Conservation (phyloP, 2,888 invertebrate species). For the Acleris holmiana region DNA sequence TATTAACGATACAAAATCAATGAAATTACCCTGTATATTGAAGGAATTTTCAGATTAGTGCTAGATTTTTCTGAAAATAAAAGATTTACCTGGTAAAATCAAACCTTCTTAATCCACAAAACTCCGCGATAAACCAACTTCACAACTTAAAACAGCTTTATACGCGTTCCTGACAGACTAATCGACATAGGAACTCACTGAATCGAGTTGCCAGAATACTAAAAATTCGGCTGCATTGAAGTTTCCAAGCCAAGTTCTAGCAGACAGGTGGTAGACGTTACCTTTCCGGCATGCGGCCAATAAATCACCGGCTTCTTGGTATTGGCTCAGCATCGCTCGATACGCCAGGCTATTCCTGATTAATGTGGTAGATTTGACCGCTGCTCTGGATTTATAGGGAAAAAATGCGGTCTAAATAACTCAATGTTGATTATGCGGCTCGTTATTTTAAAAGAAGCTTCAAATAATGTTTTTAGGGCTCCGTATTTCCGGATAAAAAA, state of each 20-base stretch:
- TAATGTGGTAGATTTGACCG: constrained; percentile 70
- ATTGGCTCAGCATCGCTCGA: constrained; percentile 61
- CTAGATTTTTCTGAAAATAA: not conserved
- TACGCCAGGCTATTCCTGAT: constrained; percentile 61
- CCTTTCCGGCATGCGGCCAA: constrained; percentile 61
- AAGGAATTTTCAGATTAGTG: too few species aligned
- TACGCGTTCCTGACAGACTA: constrained; percentile 33
- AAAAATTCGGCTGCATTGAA: constrained; percentile 33
- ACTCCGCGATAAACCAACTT: constrained; percentile 18
- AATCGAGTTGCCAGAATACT: constrained; percentile 17
- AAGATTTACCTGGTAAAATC: not conserved
- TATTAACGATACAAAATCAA: too few species aligned
- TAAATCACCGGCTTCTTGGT: constrained; percentile 72
- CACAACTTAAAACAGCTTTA: constrained; percentile 18
- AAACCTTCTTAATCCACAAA: constrained; percentile 3
- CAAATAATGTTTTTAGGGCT: too few species aligned
- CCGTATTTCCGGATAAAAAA: too few species aligned
- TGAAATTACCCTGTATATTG: too few species aligned
- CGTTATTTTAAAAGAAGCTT: not conserved
- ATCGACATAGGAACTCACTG: constrained; percentile 19
- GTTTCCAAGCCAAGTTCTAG: constrained; percentile 39
- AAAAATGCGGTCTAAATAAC: constrained; percentile 27
- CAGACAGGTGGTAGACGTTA: constrained; percentile 73
- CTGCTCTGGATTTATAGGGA: constrained; percentile 40
- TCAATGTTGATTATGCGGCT: constrained; percentile 10